Evolutionary conservation across 2,113 vertebrate species (phyloP).

Genomic region (Prietella phreatophila): DNA sequence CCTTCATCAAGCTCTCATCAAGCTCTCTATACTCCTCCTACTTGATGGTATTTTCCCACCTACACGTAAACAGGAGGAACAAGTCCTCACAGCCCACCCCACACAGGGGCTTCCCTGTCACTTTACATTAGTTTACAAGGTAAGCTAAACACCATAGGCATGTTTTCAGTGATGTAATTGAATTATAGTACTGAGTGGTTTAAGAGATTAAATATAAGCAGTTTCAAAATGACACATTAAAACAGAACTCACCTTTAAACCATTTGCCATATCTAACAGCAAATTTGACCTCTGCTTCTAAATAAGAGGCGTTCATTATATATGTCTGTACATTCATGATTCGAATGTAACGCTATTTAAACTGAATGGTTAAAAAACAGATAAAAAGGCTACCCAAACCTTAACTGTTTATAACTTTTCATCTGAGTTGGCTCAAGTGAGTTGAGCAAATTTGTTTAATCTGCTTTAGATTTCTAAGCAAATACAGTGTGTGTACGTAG

Average conservation of each 20-base stretch:
- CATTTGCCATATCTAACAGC: neutral
- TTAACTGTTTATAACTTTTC: neutral
- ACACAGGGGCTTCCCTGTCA: conserved; percentile 1
- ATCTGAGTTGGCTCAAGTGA: neutral
- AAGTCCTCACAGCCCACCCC: neutral
- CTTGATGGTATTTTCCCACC: conserved; percentile 38
- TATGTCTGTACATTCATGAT: neutral
- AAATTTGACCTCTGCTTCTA: neutral
- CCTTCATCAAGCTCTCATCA: conserved; percentile 18
- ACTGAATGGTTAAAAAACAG: neutral
- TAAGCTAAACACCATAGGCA: neutral
- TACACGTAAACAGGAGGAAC: conserved; percentile 11
- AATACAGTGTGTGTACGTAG: neutral
- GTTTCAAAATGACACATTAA: neutral
- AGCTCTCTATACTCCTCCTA: conserved; percentile 42
- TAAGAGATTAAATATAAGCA: neutral
- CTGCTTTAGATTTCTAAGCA: neutral
- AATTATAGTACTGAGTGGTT: neutral
- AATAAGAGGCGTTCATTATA: neutral
- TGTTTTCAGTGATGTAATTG: neutral
- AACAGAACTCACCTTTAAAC: neutral
- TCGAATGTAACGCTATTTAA: neutral
- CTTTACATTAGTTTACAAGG: neutral
- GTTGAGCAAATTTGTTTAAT: neutral
- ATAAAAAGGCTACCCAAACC: neutral